Evolutionary conservation across 2,888 invertebrate genomes (phyloP), one percentile per base, ranked within the genome.

Genomic region (Polia nebulosa): DNA sequence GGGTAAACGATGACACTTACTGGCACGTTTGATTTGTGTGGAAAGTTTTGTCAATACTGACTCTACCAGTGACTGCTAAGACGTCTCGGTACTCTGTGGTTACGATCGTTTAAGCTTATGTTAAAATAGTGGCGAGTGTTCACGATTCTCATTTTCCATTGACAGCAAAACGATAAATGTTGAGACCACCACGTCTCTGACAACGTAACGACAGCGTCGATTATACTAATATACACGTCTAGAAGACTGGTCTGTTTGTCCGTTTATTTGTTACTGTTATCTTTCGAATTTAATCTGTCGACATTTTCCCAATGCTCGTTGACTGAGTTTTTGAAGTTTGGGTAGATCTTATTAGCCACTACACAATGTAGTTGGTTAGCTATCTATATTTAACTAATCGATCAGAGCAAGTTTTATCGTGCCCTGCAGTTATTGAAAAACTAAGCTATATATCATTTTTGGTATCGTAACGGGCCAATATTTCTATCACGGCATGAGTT

Each of bases 81-180:
- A 4, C 2, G 45, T 15, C 20, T 51, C 29, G 1, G 11, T 20
- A 20, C 13, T 13, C 32, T 32, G 32, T 52, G 32, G 36, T 59
- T 64, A 64, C 39, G 66, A 68, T 67, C 62, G 65, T 67, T 70
- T 66, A 69, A 64, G 57, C 57, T 58, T 68, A 62, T 78, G 58
- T 65, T 66, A 52, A 61, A 56, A 62, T 59, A 57, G 66, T 67
- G 61, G 60, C 44, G 41, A 56, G 34, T 61, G 32, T 52, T 51
- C 58, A 59, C 60, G 53, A 72, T 72, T 74, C 71, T 77, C 77
- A 72, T 77, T 82, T 82, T 63, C 71, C 69, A 76, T 73, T 66
- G 80, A 69, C 80, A 82, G 65, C 58, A 52, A 67, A 74, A 82
- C 69, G 68, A 81, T 73, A 71, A 80, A 81, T 80, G 80, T 62